Percentiles rank a stretch among this genome's conserved stretches.
Conservation (phyloP, 2,797 vertebrate species). For the Microtus obscurus region DNA sequence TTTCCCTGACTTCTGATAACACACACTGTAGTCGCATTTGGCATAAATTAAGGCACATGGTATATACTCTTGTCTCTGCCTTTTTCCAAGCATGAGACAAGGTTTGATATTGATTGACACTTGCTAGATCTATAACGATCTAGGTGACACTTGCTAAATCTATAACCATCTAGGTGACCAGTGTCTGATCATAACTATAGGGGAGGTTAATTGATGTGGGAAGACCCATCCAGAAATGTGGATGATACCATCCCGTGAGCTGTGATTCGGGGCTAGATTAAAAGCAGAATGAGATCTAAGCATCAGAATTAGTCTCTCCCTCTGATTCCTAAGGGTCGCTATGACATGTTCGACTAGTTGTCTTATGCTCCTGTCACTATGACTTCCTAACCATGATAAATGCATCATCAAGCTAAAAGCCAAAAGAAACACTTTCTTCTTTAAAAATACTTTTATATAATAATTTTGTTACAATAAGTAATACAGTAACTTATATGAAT, state of each 20-base stretch:
- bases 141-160: background rate
- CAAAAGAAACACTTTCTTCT: background rate
- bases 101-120: background rate
- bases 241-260: background rate
- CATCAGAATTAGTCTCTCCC: background rate
- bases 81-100: background rate
- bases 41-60: background rate
- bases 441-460: background rate
- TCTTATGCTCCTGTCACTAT: no score
- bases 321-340: background rate
- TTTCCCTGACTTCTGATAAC: background rate
- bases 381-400: background rate
- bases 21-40: background rate
- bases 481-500: background rate
- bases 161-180: background rate
- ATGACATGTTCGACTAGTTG: background rate
- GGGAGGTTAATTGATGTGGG: background rate
- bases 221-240: background rate
- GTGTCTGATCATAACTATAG: background rate
- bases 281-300: background rate
- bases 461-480: background rate
- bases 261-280: background rate
- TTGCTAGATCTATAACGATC: background rate
- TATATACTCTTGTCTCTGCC: background rate
- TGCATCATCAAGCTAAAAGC: background rate